Evolutionary conservation across 2,113 vertebrate genomes (phyloP).

Genomic region (Synchiropus splendidus): DNA sequence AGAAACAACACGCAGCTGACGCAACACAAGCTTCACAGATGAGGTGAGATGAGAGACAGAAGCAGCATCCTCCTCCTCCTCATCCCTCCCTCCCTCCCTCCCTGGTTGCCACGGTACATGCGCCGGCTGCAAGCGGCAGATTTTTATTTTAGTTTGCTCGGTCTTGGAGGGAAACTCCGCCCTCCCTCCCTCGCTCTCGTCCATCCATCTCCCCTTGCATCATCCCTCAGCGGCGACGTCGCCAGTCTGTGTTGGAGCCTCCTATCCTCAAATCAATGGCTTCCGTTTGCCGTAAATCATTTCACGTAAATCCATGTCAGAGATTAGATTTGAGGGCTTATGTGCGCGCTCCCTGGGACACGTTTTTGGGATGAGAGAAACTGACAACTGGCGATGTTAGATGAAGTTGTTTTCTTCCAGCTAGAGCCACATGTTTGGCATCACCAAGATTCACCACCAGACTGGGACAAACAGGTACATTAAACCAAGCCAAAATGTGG

Average conservation of each 20-base stretch:
- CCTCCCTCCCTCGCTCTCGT: constrained; percentile 27
- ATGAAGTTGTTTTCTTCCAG: no score
- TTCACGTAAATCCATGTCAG: no score
- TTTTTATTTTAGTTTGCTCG: no score
- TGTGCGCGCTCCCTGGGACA: no score
- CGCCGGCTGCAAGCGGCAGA: constrained; percentile 37
- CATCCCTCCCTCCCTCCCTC: constrained; percentile 15
- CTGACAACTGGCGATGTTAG: no score
- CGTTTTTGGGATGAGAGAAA: no score
- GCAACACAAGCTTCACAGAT: constrained; percentile 11
- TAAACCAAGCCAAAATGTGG: no score
- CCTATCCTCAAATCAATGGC: constrained; percentile 18
- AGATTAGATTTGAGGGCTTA: no score
- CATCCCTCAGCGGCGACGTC: constrained; percentile 44
- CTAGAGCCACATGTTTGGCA: constrained; percentile 6
- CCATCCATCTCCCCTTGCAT: constrained; percentile 14
- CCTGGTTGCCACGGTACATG: constrained; percentile 22
- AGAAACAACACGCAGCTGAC: neutral
- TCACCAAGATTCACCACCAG: no score
- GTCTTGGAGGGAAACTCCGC: constrained; percentile 56
- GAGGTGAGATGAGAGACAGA: constrained; percentile 22
- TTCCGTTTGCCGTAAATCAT: no score
- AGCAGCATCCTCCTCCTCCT: constrained; percentile 20
- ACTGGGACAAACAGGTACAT: no score
- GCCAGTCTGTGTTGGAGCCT: constrained; percentile 41